These are phyloP conservation scores for Aromia moschata DNA, from an alignment of 2,888 invertebrate species.

Conservation along the genomic window DNA sequence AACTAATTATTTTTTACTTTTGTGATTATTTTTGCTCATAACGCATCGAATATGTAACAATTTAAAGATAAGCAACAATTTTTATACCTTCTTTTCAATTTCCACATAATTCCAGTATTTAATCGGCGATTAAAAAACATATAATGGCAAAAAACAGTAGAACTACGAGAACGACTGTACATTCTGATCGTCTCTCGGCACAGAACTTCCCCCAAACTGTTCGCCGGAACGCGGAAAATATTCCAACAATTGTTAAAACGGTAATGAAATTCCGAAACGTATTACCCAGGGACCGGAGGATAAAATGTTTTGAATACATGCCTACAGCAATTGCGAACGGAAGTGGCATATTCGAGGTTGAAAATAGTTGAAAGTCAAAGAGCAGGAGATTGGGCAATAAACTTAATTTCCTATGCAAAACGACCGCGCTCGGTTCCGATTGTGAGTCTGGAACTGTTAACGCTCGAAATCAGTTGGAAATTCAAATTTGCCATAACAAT, in stretches of 20 bases:
- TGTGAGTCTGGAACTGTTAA: constrained; percentile 40
- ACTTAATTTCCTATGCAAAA: constrained; percentile 53
- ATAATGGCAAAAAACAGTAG: too few species aligned
- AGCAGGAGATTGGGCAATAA: constrained; percentile 53
- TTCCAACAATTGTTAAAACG: background rate
- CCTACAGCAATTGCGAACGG: constrained; percentile 12
- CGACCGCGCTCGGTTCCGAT: constrained; percentile 44
- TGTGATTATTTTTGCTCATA: too few species aligned
- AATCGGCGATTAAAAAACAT: too few species aligned
- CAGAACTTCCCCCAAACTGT: background rate
- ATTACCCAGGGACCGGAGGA: constrained; percentile 10
- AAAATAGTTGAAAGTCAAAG: constrained; percentile 52
- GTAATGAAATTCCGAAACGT: constrained; percentile 21
- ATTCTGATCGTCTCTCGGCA: too few species aligned
- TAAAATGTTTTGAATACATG: constrained; percentile 16
- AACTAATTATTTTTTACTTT: too few species aligned
- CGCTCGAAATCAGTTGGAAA: constrained; percentile 43
- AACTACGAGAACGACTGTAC: too few species aligned
- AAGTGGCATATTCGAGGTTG: constrained; percentile 35
- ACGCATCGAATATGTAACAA: too few species aligned
- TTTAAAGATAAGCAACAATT: too few species aligned
- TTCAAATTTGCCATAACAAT: constrained; percentile 44
- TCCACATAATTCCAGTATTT: too few species aligned
- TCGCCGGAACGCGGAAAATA: constrained; percentile 1
- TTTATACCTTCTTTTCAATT: too few species aligned